Evolutionary conservation across 1,140 invertebrate species (phyloP).

Genomic region (Nephotettix cincticeps): DNA sequence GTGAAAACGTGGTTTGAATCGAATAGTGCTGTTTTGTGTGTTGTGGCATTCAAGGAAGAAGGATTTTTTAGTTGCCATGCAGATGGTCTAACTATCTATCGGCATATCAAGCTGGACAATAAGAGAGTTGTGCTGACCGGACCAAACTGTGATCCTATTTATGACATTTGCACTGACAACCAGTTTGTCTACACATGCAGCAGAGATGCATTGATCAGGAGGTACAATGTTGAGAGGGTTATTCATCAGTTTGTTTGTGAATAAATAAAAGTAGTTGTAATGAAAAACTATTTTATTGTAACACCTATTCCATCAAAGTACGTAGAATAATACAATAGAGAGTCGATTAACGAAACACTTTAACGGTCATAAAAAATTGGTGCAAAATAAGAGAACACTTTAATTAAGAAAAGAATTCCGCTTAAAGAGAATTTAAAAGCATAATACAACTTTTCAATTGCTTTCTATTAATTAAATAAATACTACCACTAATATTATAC

Average conservation of each 20-base stretch:
- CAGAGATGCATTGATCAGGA: slow-evolving; percentile 56
- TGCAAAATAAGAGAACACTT: no score
- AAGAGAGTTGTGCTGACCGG: slow-evolving; percentile 60
- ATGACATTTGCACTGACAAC: slow-evolving; percentile 55
- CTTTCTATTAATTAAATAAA: no score
- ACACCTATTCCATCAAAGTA: no score
- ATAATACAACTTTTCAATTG: no score
- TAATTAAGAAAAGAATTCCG: no score
- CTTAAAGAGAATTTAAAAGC: no score
- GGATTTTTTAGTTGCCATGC: slow-evolving; percentile 53
- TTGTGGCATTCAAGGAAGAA: slow-evolving; percentile 45
- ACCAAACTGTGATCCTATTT: slow-evolving; percentile 65
- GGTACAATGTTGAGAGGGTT: slow-evolving; percentile 47
- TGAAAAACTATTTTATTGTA: no score
- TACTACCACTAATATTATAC: no score
- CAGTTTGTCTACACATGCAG: slow-evolving; percentile 56
- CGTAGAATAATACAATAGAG: no score
- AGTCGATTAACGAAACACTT: no score
- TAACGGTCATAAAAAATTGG: no score
- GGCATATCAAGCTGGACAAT: slow-evolving; percentile 45
- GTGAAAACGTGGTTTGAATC: slow-evolving; percentile 50
- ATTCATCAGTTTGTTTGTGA: neutral
- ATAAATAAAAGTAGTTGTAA: no score
- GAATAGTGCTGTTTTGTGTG: slow-evolving; percentile 50
- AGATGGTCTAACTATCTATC: slow-evolving; percentile 59